phyloP scores from a whole-genome alignment of 2,888 invertebrate species.

The Nowickia ferox region DNA sequence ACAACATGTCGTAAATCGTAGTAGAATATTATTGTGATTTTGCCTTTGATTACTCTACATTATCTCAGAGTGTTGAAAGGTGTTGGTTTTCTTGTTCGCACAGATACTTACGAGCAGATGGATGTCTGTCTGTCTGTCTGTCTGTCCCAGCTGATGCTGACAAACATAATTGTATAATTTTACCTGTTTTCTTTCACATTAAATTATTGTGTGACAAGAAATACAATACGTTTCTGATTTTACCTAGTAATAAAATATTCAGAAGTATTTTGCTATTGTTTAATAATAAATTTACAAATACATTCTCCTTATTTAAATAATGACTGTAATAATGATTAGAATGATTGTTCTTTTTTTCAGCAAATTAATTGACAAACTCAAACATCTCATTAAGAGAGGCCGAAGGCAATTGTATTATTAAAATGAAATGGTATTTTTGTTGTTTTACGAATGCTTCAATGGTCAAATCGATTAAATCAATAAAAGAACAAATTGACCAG shows the following conservation, averaged over 20 bases:
- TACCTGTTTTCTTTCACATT: slow-evolving; percentile 22
- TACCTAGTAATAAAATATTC: neutral
- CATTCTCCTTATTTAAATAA: neutral
- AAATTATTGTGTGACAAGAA: slow-evolving; percentile 12
- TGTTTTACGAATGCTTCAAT: neutral
- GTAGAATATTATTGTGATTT: neutral
- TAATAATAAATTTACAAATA: slow-evolving; percentile 1
- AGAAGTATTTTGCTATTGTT: neutral
- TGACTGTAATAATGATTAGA: neutral
- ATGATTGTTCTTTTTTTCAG: neutral
- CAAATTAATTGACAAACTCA: slow-evolving; percentile 47
- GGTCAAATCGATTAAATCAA: neutral
- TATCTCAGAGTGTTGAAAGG: slow-evolving; percentile 52
- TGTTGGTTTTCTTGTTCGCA: slow-evolving; percentile 18
- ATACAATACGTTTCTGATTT: slow-evolving; percentile 26
- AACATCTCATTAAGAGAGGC: neutral
- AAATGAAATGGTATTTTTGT: neutral
- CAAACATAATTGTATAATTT: slow-evolving; percentile 16
- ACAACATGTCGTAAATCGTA: neutral
- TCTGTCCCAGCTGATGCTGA: neutral
- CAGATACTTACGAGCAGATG: neutral
- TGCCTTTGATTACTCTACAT: neutral
- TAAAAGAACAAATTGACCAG: neutral
- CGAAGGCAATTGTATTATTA: slow-evolving; percentile 10
- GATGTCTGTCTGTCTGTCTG: neutral